Evolutionary conservation across 2,113 vertebrate genomes (phyloP).

Genomic region (Bufo bufo): DNA sequence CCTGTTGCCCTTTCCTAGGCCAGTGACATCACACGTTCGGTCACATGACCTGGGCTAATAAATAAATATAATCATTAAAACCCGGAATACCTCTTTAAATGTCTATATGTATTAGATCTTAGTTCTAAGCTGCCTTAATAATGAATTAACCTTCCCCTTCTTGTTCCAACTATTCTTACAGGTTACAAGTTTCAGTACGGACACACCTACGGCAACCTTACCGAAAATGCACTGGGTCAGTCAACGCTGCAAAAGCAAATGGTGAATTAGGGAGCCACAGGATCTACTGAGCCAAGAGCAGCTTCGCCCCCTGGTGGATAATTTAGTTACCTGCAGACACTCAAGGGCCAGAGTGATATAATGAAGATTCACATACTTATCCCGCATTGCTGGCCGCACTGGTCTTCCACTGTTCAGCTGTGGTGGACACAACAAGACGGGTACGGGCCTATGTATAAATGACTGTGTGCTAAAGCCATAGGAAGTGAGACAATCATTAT

Average conservation of each 20-base stretch:
- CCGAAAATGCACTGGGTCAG: constrained; percentile 68
- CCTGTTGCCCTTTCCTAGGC: too few relatives aligned
- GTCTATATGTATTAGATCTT: background rate
- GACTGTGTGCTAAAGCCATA: background rate
- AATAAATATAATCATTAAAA: too few relatives aligned
- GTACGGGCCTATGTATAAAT: background rate
- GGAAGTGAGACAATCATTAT: background rate
- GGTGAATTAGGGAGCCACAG: background rate
- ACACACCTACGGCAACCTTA: constrained; percentile 74
- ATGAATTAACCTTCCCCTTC: background rate
- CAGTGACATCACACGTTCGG: too few relatives aligned
- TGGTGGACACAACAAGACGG: background rate
- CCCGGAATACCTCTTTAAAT: background rate
- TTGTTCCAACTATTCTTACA: constrained; percentile 17
- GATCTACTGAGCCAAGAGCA: background rate
- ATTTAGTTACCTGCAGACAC: background rate
- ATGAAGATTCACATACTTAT: background rate
- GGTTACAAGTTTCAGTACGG: constrained; percentile 77
- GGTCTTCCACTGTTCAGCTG: background rate
- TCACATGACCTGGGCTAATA: too few relatives aligned
- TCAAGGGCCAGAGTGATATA: background rate
- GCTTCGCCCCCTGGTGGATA: background rate
- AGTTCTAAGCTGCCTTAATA: background rate
- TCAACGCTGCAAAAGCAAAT: constrained; percentile 63
- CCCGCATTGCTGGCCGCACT: background rate